A percentile compares a stretch with the other conserved stretches of the same genome.
Evolutionary conservation across 2,797 vertebrate genomes (phyloP).

Genomic region (Cirrhinus molitorella): DNA sequence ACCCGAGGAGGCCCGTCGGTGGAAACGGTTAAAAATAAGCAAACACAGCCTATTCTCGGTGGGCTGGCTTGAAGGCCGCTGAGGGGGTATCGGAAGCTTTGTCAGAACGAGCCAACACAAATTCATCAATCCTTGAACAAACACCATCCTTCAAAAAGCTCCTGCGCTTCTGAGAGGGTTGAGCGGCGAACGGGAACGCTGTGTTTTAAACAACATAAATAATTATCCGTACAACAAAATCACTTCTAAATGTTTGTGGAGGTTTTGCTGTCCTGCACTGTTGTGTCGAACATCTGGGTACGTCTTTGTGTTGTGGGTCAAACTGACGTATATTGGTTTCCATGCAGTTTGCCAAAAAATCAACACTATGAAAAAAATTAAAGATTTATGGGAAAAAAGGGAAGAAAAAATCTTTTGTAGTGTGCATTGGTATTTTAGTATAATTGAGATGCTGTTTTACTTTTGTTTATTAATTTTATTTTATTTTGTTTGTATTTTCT

Average conservation of each 20-base stretch:
- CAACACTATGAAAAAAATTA: neutral
- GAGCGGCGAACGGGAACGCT: neutral
- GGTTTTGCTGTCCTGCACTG: neutral
- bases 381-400: neutral
- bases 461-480: neutral
- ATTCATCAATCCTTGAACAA: constrained; percentile 57
- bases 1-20: constrained; percentile 34
- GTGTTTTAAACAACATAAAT: constrained; percentile 3
- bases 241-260: neutral
- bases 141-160: constrained; percentile 41
- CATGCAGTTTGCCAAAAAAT: neutral
- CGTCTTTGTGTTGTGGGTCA: neutral
- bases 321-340: neutral
- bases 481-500: neutral
- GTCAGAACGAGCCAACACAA: constrained; percentile 48
- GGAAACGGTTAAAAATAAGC: constrained; percentile 58
- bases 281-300: neutral
- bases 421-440: neutral
- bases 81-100: constrained; percentile 49
- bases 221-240: constrained; percentile 22
- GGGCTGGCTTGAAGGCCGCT: constrained; percentile 26
- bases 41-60: constrained; percentile 54
- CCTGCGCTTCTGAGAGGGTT: constrained; percentile 21
- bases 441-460: neutral
- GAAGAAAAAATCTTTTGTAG: neutral